Percentiles rank a stretch among this genome's conserved stretches.
Evolutionary conservation across 2,888 invertebrate species (phyloP).

Genomic region (Hofmannophila pseudospretella): DNA sequence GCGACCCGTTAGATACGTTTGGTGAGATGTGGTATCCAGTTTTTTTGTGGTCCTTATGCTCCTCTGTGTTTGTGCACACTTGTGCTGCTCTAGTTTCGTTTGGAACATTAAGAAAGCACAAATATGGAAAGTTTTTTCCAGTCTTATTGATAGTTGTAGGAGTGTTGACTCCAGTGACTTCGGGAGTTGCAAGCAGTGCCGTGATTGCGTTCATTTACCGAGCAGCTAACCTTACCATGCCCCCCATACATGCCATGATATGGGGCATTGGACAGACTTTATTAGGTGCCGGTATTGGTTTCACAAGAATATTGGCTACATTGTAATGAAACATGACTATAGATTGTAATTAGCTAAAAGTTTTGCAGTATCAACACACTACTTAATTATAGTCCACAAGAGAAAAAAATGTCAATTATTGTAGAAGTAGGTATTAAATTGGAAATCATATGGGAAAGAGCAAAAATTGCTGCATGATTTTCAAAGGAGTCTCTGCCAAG

Average conservation of each 20-base stretch:
- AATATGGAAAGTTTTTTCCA: conserved; percentile 96
- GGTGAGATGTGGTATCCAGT: conserved; percentile 98
- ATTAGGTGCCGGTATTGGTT: conserved; percentile 92
- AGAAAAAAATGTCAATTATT: conserved; percentile 49
- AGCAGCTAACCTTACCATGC: conserved; percentile 92
- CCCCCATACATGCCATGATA: conserved; percentile 92
- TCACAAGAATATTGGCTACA: conserved; percentile 94
- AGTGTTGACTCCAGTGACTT: conserved; percentile 90
- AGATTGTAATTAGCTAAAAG: conserved; percentile 16
- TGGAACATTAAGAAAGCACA: conserved; percentile 94
- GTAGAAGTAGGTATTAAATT: conserved; percentile 35
- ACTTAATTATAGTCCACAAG: conserved; percentile 25
- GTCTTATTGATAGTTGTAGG: conserved; percentile 93
- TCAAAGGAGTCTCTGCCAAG: conserved; percentile 7
- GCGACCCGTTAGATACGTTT: conserved; percentile 83
- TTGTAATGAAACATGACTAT: conserved; percentile 75
- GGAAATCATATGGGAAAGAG: conserved; percentile 35
- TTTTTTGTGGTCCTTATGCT: conserved; percentile 96
- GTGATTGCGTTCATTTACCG: conserved; percentile 96
- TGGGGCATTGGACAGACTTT: conserved; percentile 97
- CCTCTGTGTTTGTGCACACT: conserved; percentile 94
- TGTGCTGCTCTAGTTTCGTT: conserved; percentile 95
- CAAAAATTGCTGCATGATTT: conserved; percentile 30
- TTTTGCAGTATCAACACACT: conserved; percentile 5
- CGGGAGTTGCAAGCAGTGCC: conserved; percentile 93